Conservation (phyloP, 2,888 invertebrate species). For the Pristionchus fissidentatus region DNA sequence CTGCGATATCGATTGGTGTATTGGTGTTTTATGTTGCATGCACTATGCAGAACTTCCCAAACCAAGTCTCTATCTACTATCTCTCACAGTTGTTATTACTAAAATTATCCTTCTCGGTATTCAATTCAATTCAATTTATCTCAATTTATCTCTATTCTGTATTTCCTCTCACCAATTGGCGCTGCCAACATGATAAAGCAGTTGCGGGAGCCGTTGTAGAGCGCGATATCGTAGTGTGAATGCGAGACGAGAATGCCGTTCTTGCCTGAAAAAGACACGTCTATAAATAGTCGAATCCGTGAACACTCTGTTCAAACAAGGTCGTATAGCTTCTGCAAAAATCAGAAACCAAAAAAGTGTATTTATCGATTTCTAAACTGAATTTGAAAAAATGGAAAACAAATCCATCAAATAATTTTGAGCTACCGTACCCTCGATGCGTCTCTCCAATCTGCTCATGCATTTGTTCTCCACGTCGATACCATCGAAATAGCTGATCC, state of each 20-base stretch:
- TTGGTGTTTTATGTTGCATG: too few relatives aligned
- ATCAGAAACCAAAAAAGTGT: neutral
- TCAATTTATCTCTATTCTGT: neutral
- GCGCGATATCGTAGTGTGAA: slow-evolving; percentile 56
- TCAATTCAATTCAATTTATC: neutral
- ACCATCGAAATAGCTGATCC: slow-evolving; percentile 59
- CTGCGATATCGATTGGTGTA: neutral
- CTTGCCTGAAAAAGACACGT: slow-evolving; percentile 54
- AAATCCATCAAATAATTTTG: too few relatives aligned
- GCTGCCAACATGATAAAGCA: slow-evolving; percentile 62
- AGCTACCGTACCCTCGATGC: slow-evolving; percentile 52
- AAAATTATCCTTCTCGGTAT: neutral
- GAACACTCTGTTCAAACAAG: too few relatives aligned
- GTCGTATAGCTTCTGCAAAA: neutral
- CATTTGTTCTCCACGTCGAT: slow-evolving; percentile 59
- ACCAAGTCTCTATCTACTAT: neutral
- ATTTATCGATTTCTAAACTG: neutral
- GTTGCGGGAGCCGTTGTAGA: slow-evolving; percentile 61
- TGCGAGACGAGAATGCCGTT: slow-evolving; percentile 64
- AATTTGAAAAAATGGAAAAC: neutral
- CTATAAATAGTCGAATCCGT: neutral
- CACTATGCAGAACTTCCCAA: neutral
- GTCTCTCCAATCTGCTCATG: slow-evolving; percentile 59
- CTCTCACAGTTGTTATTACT: neutral
- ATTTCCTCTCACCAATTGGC: slow-evolving; percentile 54